These are phyloP conservation scores for Rafetus swinhoei DNA, from an alignment of 2,113 vertebrate genomes.

Conservation along the genomic window DNA sequence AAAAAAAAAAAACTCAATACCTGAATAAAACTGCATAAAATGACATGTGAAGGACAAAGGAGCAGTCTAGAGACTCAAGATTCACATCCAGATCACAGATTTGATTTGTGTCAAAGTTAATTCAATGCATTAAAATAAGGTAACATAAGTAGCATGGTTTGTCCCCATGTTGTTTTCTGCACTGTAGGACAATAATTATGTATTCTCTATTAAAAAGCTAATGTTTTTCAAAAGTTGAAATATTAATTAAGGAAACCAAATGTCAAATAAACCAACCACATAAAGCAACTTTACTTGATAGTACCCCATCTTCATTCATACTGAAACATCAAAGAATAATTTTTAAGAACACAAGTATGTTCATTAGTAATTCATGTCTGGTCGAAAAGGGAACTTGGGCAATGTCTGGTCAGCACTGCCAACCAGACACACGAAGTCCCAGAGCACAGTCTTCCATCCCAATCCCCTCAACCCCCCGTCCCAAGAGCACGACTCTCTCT, in stretches of 20 bases:
- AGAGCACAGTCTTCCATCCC: too few species aligned
- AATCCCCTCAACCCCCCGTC: too few species aligned
- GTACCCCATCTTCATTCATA: too few species aligned
- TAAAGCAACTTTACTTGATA: background rate
- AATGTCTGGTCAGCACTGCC: too few species aligned
- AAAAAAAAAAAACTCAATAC: background rate
- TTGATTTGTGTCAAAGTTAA: background rate
- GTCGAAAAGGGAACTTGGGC: too few species aligned
- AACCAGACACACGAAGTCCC: too few species aligned
- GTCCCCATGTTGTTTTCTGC: background rate
- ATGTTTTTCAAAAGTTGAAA: background rate
- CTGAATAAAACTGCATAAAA: background rate
- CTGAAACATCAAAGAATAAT: too few species aligned
- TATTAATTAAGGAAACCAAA: background rate
- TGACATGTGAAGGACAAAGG: background rate
- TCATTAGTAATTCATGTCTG: too few species aligned
- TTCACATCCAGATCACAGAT: background rate
- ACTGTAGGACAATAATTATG: background rate
- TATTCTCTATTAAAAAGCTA: background rate
- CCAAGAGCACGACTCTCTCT: too few species aligned
- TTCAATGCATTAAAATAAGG: constrained; percentile 4
- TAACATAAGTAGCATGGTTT: background rate
- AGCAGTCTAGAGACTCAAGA: background rate
- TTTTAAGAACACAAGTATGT: too few species aligned
- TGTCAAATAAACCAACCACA: background rate